Evolutionary conservation across 2,797 vertebrate genomes (phyloP), one percentile per base, ranked within the genome.

Genomic region (Pangasius sanitwongsei): DNA sequence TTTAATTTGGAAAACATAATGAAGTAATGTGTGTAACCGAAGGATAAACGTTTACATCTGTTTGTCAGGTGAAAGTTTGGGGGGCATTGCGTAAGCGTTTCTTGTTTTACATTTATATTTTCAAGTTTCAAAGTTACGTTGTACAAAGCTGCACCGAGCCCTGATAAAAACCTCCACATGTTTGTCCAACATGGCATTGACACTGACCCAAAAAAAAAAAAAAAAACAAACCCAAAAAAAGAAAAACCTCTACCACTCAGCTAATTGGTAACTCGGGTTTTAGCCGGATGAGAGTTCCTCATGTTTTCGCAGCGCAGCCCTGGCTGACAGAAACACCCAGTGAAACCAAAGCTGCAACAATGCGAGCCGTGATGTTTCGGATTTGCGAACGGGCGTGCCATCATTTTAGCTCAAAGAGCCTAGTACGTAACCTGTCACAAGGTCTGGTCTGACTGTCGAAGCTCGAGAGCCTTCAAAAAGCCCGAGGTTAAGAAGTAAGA

Each of bases 361-460:
- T 92, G 89, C 92, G 90, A 89, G 37, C 4, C 41, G 13, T 0
- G 94, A 95, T 86, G 95, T 82, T 93, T 92, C 94, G 95, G 95
- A 96, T 92, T 86, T 86, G 89, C 82, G 57, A 78, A 20, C 11
- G 25, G 53, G n/a, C 8, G n/a, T 31, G 53, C 18, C 31, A 23
- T 57, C 3, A 2, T 34, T 23, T 57, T 81, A 53, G 48, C 75
- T 78, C 44, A 48, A 8, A 48, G 7, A 48, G 44, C 44, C 44
- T 48, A 48, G 6, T 48, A 48, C 44, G 96, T 95, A 94, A 93
- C 91, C 91, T 78, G 93, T 53, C 48, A 15, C 12, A 16, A 55
- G 75, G 31, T 31, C 80, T 41, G 20, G 4, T 41, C 53, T 57
- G 31, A 59, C 31, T 11, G 23, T 86, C 80, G 88, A 82, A 86